These are phyloP conservation scores for Chondrilla cf. caribensis DNA, from an alignment of 37 sponge, comb jelly and placozoan species.

Conservation along the genomic window DNA sequence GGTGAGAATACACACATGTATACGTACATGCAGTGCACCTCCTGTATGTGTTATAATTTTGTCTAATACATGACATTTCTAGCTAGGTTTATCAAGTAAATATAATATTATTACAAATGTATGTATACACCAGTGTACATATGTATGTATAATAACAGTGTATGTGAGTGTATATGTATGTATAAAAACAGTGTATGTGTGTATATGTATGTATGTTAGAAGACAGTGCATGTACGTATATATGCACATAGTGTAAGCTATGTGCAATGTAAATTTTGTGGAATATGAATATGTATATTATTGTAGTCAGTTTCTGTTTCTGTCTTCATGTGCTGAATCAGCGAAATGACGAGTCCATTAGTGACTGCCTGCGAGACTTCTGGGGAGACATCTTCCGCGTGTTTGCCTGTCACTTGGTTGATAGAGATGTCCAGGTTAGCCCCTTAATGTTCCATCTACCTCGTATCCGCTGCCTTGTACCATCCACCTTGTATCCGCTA, in stretches of 20 bases:
- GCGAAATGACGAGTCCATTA: slow-evolving; percentile 13
- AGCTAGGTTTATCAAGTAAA: too few species aligned
- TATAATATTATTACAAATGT: too few species aligned
- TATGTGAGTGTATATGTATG: too few species aligned
- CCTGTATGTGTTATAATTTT: too few species aligned
- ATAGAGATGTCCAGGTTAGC: slow-evolving; percentile 8
- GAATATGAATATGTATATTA: too few species aligned
- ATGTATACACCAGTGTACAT: not conserved
- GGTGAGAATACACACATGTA: not conserved
- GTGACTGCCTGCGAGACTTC: not conserved
- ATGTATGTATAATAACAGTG: too few species aligned
- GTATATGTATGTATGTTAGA: not conserved
- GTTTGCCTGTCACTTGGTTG: slow-evolving; percentile 7
- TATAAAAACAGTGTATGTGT: not conserved
- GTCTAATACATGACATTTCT: too few species aligned
- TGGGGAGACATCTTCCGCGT: not conserved
- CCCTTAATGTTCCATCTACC: not conserved
- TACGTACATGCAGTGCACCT: too few species aligned
- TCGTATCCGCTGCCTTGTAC: too few species aligned
- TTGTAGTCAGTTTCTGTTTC: slow-evolving; percentile 4
- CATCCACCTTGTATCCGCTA: too few species aligned
- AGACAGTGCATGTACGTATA: not conserved
- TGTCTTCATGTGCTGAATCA: not conserved
- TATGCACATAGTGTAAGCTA: not conserved
- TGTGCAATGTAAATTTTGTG: too few species aligned